A percentile compares a stretch with the other conserved stretches of the same genome.
phyloP scores from a whole-genome alignment of 2,888 invertebrate genomes.

The Melinaea menophilus region DNA sequence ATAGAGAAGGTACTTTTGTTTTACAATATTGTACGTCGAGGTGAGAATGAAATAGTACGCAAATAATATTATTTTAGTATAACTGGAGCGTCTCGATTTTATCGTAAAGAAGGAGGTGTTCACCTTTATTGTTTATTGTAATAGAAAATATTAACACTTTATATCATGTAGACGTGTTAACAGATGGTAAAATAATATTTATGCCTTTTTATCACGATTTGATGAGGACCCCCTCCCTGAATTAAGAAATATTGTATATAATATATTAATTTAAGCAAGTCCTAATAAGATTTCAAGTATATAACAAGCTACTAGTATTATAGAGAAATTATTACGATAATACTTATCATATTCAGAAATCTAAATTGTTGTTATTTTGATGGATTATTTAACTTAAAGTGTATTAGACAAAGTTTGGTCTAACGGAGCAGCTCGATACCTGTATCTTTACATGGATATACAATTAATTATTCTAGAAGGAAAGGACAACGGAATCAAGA shows the following conservation, averaged over 20 bases:
- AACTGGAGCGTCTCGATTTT: not conserved
- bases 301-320: constrained; percentile 5
- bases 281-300: no score
- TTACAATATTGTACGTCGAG: constrained; percentile 26
- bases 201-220: no score
- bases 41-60: constrained; percentile 5
- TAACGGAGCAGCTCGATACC: constrained; percentile 45
- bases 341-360: constrained; percentile 38
- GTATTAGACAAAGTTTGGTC: constrained; percentile 60
- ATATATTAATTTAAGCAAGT: no score
- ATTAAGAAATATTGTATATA: no score
- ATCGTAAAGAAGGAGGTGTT: not conserved
- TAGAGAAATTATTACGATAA: constrained; percentile 12
- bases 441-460: constrained; percentile 34
- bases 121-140: not conserved
- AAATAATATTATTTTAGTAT: constrained; percentile 1
- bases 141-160: not conserved
- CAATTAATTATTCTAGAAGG: constrained; percentile 20
- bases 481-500: not conserved
- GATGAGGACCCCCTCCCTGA: no score
- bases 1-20: constrained; percentile 29
- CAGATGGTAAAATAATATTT: no score
- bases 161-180: not conserved
- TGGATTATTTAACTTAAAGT: constrained; percentile 49
- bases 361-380: constrained; percentile 50